A percentile compares a stretch with the other conserved stretches of the same genome.
Conservation (phyloP, 2,888 invertebrate genomes). For the Drosophila basisetae region DNA sequence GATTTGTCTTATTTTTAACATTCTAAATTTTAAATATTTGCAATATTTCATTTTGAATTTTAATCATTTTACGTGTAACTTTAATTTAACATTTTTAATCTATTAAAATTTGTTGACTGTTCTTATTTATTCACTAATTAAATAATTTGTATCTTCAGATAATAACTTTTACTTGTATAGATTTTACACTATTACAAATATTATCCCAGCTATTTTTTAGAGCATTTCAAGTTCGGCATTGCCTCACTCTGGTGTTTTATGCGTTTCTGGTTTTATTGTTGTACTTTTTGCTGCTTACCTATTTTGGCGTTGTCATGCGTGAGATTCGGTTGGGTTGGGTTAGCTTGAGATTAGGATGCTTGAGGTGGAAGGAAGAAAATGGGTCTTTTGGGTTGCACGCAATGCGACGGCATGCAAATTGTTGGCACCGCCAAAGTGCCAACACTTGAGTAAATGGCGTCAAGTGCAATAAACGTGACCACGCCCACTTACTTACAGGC, state of each 20-base stretch:
- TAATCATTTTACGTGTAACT: background rate
- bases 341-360: constrained; percentile 41
- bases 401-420: constrained; percentile 73
- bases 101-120: background rate
- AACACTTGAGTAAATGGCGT: constrained; percentile 75
- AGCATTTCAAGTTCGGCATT: background rate
- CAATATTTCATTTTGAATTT: background rate
- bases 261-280: constrained; percentile 31
- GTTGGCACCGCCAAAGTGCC: constrained; percentile 69
- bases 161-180: background rate
- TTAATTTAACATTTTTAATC: background rate
- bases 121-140: too few relatives aligned
- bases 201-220: background rate
- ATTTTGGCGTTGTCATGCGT: constrained; percentile 47
- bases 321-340: constrained; percentile 25
- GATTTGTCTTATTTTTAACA: background rate
- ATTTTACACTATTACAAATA: background rate
- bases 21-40: background rate
- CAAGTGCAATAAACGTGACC: constrained; percentile 70
- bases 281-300: constrained; percentile 47
- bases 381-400: constrained; percentile 24
- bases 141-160: background rate
- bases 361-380: background rate
- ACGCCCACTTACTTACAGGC: constrained; percentile 25
- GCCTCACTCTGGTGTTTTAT: background rate